Conservation (phyloP, 2,113 vertebrate genomes). For the Chunga burmeisteri region DNA sequence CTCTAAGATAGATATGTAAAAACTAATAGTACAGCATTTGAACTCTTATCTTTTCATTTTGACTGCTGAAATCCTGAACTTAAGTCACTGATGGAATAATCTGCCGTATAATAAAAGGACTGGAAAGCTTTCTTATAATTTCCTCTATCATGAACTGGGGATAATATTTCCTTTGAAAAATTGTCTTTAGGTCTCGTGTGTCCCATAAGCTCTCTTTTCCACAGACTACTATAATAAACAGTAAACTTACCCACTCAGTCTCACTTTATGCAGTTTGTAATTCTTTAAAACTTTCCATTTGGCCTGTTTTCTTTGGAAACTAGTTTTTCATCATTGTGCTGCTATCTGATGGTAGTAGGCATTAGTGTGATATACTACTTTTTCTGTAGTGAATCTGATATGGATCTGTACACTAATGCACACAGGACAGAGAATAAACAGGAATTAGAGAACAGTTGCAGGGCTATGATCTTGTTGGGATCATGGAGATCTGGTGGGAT, state of each 20-base stretch:
- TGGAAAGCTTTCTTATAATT: background rate
- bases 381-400: background rate
- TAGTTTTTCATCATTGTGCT: background rate
- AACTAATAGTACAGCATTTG: background rate
- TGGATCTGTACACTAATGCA: background rate
- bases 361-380: background rate
- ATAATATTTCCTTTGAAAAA: background rate
- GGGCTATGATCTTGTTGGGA: background rate
- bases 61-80: background rate
- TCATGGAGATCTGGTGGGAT: background rate
- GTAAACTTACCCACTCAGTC: background rate
- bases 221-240: background rate
- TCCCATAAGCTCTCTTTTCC: background rate
- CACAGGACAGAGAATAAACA: background rate
- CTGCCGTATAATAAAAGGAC: background rate
- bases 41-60: background rate
- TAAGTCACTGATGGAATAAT: background rate
- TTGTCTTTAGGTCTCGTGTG: background rate
- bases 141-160: background rate
- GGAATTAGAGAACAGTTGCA: background rate
- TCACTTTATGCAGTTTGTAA: background rate
- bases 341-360: background rate
- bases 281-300: background rate
- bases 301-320: background rate
- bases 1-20: background rate